phyloP scores from a whole-genome alignment of 2,113 vertebrate species.

The Vulpes lagopus region DNA sequence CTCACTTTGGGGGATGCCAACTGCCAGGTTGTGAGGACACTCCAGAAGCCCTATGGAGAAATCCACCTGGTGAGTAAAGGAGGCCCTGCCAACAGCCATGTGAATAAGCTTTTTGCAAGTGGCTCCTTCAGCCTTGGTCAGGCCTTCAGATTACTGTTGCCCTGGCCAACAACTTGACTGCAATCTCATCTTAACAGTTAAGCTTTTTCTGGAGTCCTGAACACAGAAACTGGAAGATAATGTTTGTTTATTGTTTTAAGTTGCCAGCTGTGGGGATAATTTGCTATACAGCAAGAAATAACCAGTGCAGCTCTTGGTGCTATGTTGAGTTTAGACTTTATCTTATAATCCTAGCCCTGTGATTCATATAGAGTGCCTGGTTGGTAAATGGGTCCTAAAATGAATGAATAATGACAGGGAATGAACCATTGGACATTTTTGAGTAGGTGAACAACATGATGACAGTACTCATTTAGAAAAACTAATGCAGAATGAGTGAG shows the following conservation, averaged over 20 bases:
- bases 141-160: not conserved
- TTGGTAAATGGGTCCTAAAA: not conserved
- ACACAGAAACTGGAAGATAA: not conserved
- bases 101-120: not conserved
- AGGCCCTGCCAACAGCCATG: not conserved
- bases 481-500: not conserved
- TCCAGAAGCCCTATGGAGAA: not conserved
- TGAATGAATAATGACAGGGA: not conserved
- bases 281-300: not conserved
- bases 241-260: not conserved
- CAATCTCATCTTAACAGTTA: not conserved
- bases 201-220: not conserved
- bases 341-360: not conserved
- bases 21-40: not conserved
- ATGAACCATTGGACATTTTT: not conserved
- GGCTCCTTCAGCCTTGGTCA: not conserved
- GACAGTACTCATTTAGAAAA: not conserved
- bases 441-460: not conserved
- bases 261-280: not conserved
- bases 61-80: not conserved
- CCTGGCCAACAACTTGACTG: not conserved
- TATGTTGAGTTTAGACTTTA: not conserved
- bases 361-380: not conserved
- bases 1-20: not conserved
- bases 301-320: too few species aligned